These are phyloP conservation scores for Antrozous pallidus DNA, from an alignment of 2,797 vertebrate genomes.

Conservation along the genomic window DNA sequence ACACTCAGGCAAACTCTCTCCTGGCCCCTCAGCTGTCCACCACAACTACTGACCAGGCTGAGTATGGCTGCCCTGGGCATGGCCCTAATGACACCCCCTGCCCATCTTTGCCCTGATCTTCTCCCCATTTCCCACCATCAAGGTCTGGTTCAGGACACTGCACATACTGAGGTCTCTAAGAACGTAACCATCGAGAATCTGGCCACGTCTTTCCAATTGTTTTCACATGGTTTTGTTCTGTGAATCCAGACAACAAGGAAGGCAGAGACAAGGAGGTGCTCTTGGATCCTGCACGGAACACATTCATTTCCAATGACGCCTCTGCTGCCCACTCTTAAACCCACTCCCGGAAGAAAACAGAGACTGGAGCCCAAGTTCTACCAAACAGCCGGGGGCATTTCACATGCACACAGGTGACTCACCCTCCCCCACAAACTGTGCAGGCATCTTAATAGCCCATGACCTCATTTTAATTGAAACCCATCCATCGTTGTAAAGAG, in stretches of 20 bases:
- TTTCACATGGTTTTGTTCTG: neutral
- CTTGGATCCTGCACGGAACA: conserved; percentile 22
- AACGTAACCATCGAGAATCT: neutral
- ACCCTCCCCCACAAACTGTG: conserved; percentile 21
- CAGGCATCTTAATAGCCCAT: conserved; percentile 47
- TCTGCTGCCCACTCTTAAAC: conserved; percentile 63
- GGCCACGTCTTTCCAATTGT: neutral
- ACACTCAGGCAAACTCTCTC: neutral
- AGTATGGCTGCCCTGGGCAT: neutral
- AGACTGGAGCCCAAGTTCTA: conserved; percentile 34
- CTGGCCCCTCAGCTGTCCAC: neutral
- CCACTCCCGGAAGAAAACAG: conserved; percentile 48
- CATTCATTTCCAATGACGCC: conserved; percentile 59
- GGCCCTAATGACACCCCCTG: neutral
- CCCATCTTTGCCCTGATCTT: neutral
- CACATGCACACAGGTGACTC: conserved; percentile 55
- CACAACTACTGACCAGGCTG: neutral
- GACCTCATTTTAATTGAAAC: conserved; percentile 66
- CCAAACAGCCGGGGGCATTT: conserved; percentile 66
- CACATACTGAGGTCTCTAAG: neutral
- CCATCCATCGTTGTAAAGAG: neutral
- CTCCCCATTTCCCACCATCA: neutral
- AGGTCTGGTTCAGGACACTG: neutral
- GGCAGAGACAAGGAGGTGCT: neutral
- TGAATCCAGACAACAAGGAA: neutral